Conservation (phyloP, 2,797 vertebrate genomes). For the Pseudochirops cupreus region DNA sequence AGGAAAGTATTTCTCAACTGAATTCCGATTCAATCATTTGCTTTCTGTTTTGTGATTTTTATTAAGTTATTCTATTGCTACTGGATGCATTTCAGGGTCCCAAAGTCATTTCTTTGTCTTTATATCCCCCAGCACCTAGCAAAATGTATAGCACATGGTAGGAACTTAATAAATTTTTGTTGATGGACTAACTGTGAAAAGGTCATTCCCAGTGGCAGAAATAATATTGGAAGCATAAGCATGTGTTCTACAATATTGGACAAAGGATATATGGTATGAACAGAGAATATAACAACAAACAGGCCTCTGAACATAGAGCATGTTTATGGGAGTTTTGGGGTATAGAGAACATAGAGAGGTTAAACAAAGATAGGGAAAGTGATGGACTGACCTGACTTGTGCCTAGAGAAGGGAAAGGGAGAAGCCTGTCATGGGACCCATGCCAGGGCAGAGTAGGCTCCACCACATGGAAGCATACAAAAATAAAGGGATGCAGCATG, state of each 20-base stretch:
- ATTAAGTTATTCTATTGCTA: neutral
- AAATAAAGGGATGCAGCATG: conserved; percentile 30
- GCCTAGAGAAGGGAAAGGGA: conserved; percentile 7
- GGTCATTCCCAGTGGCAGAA: conserved; percentile 18
- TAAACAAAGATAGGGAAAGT: neutral
- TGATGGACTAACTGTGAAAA: conserved; percentile 20
- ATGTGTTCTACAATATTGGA: neutral
- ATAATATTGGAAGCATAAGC: neutral
- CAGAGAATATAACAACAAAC: neutral
- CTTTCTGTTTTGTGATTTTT: neutral
- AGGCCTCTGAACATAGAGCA: neutral
- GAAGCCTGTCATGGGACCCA: neutral
- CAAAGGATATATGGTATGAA: neutral
- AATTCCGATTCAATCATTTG: neutral
- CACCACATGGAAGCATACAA: neutral
- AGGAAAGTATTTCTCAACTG: neutral
- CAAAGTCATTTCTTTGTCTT: conserved; percentile 30
- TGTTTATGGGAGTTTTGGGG: neutral
- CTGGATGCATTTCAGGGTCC: neutral
- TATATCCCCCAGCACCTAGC: neutral
- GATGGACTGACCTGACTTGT: neutral
- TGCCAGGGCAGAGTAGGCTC: conserved; percentile 17
- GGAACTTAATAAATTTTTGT: conserved; percentile 19
- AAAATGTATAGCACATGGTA: neutral
- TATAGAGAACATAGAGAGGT: neutral